These are phyloP conservation scores for Teleopsis dalmanni DNA, from an alignment of 1,140 invertebrate species.

Conservation along the genomic window DNA sequence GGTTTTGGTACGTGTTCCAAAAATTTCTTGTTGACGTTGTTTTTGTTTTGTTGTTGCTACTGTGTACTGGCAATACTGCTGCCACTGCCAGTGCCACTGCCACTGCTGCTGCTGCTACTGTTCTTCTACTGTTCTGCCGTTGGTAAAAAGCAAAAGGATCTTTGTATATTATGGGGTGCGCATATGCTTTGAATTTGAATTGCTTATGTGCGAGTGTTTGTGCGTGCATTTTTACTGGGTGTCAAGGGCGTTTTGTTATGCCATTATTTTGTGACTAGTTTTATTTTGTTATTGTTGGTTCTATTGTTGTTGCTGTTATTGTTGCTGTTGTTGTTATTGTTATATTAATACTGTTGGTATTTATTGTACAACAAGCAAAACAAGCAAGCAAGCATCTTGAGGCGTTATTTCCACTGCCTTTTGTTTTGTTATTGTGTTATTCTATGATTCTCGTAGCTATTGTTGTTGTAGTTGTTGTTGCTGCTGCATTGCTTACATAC, in stretches of 20 bases:
- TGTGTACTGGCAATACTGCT: background rate
- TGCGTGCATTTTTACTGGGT: conserved; percentile 31
- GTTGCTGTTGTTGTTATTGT: background rate
- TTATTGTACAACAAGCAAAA: background rate
- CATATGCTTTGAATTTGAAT: background rate
- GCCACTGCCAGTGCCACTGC: background rate
- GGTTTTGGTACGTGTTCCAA: too few species aligned
- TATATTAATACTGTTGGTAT: background rate
- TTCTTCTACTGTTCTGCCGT: background rate
- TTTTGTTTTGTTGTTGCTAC: background rate
- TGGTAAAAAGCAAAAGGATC: background rate
- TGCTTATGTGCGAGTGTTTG: background rate
- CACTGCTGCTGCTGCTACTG: background rate
- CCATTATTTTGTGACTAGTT: conserved; percentile 28
- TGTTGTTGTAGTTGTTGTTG: background rate
- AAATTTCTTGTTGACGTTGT: conserved; percentile 7
- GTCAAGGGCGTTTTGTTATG: conserved; percentile 45
- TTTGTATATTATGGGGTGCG: background rate
- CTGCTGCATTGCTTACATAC: conserved; percentile 20
- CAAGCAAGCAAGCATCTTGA: background rate
- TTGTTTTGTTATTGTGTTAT: background rate
- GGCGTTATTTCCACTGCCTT: background rate
- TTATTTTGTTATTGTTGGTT: conserved; percentile 7
- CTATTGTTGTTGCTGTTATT: background rate
- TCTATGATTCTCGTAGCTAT: background rate